Evolutionary conservation across 2,797 vertebrate genomes (phyloP).

Genomic region (Myripristis jacobus): DNA sequence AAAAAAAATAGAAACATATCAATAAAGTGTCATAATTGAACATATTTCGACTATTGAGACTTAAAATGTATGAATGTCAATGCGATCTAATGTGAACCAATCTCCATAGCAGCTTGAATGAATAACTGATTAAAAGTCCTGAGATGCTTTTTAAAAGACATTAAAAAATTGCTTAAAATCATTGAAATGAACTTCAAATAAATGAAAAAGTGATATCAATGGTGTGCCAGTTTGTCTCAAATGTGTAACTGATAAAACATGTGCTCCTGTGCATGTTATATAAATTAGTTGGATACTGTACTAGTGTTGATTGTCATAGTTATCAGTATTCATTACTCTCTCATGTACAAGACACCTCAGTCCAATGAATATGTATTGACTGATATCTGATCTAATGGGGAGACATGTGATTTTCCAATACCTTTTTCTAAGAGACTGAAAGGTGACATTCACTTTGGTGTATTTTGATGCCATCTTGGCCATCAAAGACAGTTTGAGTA

Average conservation of each 20-base stretch:
- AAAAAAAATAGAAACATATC: slow-evolving; percentile 84
- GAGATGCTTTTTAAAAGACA: slow-evolving; percentile 80
- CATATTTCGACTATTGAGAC: slow-evolving; percentile 83
- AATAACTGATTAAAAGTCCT: slow-evolving; percentile 77
- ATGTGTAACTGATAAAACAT: slow-evolving; percentile 22
- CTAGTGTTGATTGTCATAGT: slow-evolving; percentile 38
- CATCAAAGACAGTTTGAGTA: slow-evolving; percentile 12
- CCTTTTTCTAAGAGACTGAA: slow-evolving; percentile 41
- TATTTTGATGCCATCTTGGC: slow-evolving; percentile 26
- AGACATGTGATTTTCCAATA: slow-evolving; percentile 10
- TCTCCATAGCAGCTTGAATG: slow-evolving; percentile 83
- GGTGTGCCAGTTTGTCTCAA: slow-evolving; percentile 64
- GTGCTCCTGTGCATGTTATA: slow-evolving; percentile 20
- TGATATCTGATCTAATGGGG: slow-evolving; percentile 63
- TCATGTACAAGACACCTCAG: slow-evolving; percentile 40
- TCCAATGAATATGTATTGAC: slow-evolving; percentile 18
- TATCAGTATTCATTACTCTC: slow-evolving; percentile 43
- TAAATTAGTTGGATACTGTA: slow-evolving; percentile 14
- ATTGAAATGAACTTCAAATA: slow-evolving; percentile 81
- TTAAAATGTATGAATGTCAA: slow-evolving; percentile 86
- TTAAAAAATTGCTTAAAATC: slow-evolving; percentile 80
- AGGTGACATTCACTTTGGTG: slow-evolving; percentile 44
- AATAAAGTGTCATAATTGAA: slow-evolving; percentile 84
- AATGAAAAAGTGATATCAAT: slow-evolving; percentile 74
- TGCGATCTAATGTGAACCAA: slow-evolving; percentile 80